Evolutionary conservation across 2,113 vertebrate species (phyloP).

Genomic region (Athene noctua): DNA sequence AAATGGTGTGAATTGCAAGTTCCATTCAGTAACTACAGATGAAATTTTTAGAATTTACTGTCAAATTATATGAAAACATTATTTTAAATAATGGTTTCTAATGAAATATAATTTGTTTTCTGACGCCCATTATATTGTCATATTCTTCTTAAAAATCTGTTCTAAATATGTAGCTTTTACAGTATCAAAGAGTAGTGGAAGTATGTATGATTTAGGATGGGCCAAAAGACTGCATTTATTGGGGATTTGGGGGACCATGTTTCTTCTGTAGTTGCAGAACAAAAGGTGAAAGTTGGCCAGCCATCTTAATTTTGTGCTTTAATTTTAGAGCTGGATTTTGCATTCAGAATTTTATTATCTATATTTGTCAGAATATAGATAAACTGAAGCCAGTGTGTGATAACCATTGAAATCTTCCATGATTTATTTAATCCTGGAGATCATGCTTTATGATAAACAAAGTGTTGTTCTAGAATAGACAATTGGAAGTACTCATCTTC

Average conservation of each 20-base stretch:
- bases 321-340: not conserved
- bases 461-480: not conserved
- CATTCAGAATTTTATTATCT: not conserved
- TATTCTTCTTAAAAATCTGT: not conserved
- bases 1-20: not conserved
- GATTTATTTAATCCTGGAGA: not conserved
- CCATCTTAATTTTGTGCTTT: not conserved
- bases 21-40: not conserved
- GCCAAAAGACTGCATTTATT: not conserved
- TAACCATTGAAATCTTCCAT: not conserved
- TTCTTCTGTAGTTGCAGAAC: not conserved
- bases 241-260: not conserved
- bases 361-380: not conserved
- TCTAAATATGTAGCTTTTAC: not conserved
- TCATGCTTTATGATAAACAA: not conserved
- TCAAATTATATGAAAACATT: not conserved
- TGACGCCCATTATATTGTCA: not conserved
- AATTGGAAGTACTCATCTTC: not conserved
- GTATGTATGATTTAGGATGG: not conserved
- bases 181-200: not conserved
- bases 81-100: not conserved
- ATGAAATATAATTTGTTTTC: not conserved
- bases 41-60: not conserved
- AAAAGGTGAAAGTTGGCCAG: not conserved
- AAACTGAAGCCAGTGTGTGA: not conserved